phyloP scores from a whole-genome alignment of 2,888 invertebrate species.

The Aethes cnicana region DNA sequence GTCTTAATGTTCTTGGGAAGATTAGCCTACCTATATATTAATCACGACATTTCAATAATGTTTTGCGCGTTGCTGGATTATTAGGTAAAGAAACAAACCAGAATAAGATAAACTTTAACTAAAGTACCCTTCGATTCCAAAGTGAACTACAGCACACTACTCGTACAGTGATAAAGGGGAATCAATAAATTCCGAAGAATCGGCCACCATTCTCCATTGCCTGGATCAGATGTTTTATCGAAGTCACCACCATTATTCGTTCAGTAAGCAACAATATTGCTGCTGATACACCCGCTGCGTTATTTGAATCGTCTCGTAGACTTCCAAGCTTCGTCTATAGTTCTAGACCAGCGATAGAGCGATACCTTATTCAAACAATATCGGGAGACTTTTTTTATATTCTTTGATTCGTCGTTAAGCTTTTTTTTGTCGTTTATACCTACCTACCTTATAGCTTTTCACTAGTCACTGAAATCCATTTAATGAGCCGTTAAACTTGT shows the following conservation, averaged over 20 bases:
- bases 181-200: not conserved
- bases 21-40: no score
- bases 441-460: no score
- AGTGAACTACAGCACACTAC: no score
- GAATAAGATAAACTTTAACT: no score
- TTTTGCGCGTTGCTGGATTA: no score
- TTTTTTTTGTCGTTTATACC: no score
- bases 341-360: no score
- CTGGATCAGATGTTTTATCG: not conserved
- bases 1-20: not conserved
- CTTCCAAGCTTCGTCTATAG: not conserved
- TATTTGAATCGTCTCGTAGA: not conserved
- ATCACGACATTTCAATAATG: no score
- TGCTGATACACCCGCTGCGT: constrained; percentile 3
- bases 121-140: no score
- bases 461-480: no score
- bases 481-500: no score
- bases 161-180: not conserved
- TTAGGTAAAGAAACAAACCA: not conserved
- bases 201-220: not conserved
- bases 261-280: constrained; percentile 1
- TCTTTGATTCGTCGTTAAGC: not conserved
- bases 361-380: no score
- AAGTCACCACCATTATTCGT: not conserved
- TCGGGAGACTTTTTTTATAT: not conserved